phyloP scores from a whole-genome alignment of 1,140 invertebrate genomes.

The Leptinotarsa undecemlineata region DNA sequence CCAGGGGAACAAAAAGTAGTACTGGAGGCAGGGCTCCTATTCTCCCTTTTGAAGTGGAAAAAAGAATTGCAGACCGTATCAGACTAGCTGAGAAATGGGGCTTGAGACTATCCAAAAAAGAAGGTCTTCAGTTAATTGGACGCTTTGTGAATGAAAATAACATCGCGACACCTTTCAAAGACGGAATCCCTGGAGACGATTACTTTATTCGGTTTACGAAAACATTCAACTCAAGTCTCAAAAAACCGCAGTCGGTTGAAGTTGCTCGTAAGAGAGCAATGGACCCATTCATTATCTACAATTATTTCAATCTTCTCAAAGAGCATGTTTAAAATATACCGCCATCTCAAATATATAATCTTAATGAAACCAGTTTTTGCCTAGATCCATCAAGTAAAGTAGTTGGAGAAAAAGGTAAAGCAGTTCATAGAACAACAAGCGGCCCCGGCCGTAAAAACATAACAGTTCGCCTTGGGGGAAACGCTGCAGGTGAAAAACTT shows the following conservation, averaged over 20 bases:
- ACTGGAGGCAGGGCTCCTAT: slow-evolving; percentile 39
- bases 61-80: slow-evolving; percentile 40
- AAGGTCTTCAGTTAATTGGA: slow-evolving; percentile 44
- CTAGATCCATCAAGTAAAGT: slow-evolving; percentile 47
- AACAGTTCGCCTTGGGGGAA: slow-evolving; percentile 49
- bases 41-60: slow-evolving; percentile 42
- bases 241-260: slow-evolving; percentile 38
- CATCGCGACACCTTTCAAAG: slow-evolving; percentile 49
- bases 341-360: slow-evolving; percentile 47
- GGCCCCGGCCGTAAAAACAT: slow-evolving; percentile 50
- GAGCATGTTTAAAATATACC: slow-evolving; percentile 38
- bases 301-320: slow-evolving; percentile 45
- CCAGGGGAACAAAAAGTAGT: slow-evolving; percentile 32
- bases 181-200: slow-evolving; percentile 51
- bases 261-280: slow-evolving; percentile 31
- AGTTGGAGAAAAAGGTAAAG: slow-evolving; percentile 41
- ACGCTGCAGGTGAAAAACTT: slow-evolving; percentile 49
- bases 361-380: slow-evolving; percentile 50
- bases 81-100: slow-evolving; percentile 49
- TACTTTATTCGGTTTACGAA: slow-evolving; percentile 47
- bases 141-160: slow-evolving; percentile 48
- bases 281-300: slow-evolving; percentile 46
- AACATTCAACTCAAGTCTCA: slow-evolving; percentile 21
- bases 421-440: slow-evolving; percentile 46
- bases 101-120: slow-evolving; percentile 46